Evolutionary conservation across 2,797 vertebrate genomes (phyloP), one percentile per base, ranked within the genome.

Genomic region (Rhadinocentrus ornatus): DNA sequence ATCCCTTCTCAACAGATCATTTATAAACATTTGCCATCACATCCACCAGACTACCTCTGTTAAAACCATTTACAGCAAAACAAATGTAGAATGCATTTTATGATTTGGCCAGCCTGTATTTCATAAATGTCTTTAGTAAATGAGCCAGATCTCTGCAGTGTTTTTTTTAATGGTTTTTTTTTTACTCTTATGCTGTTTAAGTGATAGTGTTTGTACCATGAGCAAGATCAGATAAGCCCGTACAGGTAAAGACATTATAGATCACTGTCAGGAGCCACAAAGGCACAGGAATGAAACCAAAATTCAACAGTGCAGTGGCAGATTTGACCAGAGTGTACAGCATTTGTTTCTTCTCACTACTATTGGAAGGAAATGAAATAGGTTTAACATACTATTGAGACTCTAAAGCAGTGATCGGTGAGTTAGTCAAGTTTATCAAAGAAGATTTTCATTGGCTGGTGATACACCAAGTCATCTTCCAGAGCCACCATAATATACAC

Each of bases 11-110:
- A 78, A 44, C 78, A 75, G 48, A 81, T 86, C 74, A 85, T 88
- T 88, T 84, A 82, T 91, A 91, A 91, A 92, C 82, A 85, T 79
- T 41, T 41, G 16, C 75, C 80, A 85, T 88, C 81, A 89, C 84
- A 80, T 86, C 69, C 76, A 83, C 55, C 61, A 70, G 65, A 71
- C 54, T 13, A 74, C 80, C 11, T 70, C 58, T 71, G 63, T 26
- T 82, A 68, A 71, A 84, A 77, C 52, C 66, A 73, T 75, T 73
- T 71, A 78, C 80, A 73, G 70, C 59, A 66, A 75, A 66, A 60
- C 71, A 58, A 26, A 67, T 76, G 63, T 18, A 66, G 67, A 66
- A 85, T 69, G 62, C 60, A 77, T 81, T 75, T 81, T 87, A 85
- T 71, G 62, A 88, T 86, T 57, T 62, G 56, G 71, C 80, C 48